Conservation (phyloP, 1,140 invertebrate genomes). For the Antheraea mylitta region DNA sequence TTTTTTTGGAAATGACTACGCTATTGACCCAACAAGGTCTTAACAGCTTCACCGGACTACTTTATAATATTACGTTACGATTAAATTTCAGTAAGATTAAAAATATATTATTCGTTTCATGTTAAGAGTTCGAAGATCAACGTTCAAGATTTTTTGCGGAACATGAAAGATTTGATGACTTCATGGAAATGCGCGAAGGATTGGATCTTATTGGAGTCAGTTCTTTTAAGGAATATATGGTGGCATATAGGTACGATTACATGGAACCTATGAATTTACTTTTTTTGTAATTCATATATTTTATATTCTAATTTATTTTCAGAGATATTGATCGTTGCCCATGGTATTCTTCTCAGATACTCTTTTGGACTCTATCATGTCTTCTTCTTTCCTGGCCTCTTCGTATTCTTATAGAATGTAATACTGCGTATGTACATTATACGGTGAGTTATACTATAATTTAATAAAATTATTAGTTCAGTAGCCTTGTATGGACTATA, state of each 20-base stretch:
- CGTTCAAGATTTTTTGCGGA: constrained; percentile 90
- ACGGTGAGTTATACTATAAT: constrained; percentile 72
- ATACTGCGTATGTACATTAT: constrained; percentile 91
- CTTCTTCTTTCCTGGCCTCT: constrained; percentile 92
- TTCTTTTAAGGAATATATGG: constrained; percentile 84
- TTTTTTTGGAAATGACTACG: too few relatives aligned
- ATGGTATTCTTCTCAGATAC: constrained; percentile 81
- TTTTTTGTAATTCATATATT: background rate
- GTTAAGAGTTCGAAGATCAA: constrained; percentile 90
- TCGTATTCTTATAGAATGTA: constrained; percentile 89
- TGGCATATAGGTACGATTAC: constrained; percentile 75
- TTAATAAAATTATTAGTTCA: constrained; percentile 20
- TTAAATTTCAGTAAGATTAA: background rate
- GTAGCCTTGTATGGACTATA: background rate
- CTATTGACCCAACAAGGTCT: too few relatives aligned
- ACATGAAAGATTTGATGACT: constrained; percentile 90
- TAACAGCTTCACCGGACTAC: too few relatives aligned
- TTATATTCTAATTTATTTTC: constrained; percentile 58
- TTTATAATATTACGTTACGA: background rate
- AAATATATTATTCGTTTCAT: constrained; percentile 11
- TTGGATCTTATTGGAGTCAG: constrained; percentile 84
- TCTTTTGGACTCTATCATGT: constrained; percentile 88
- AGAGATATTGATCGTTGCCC: constrained; percentile 82
- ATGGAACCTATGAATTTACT: background rate
- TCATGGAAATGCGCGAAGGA: constrained; percentile 94